These are phyloP conservation scores for Zele albiditarsus DNA, from an alignment of 2,888 invertebrate genomes.

Conservation along the genomic window DNA sequence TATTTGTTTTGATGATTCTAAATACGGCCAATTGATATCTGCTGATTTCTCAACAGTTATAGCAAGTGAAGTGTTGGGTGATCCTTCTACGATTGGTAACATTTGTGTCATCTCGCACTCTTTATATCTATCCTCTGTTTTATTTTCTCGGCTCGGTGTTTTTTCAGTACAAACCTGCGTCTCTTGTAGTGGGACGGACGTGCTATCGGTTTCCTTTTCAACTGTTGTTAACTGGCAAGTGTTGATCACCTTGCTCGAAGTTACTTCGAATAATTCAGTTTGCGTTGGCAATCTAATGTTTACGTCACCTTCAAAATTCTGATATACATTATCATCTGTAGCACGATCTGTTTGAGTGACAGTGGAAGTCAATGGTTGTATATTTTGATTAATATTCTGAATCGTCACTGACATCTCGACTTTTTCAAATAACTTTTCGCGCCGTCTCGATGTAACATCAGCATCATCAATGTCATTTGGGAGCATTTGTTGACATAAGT, in stretches of 20 bases:
- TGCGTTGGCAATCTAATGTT: constrained; percentile 64
- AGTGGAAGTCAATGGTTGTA: constrained; percentile 60
- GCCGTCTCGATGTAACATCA: background rate
- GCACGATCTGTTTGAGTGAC: constrained; percentile 61
- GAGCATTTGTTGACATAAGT: constrained; percentile 2
- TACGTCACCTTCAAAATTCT: constrained; percentile 62
- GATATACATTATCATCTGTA: constrained; percentile 51
- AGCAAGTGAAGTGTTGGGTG: constrained; percentile 60
- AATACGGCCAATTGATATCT: constrained; percentile 74
- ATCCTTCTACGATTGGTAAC: constrained; percentile 53
- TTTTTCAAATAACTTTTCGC: constrained; percentile 55
- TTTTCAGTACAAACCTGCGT: constrained; percentile 51
- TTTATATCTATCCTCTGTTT: constrained; percentile 63
- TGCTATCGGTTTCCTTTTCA: constrained; percentile 56
- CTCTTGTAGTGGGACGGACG: constrained; percentile 39
- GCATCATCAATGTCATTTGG: constrained; percentile 1
- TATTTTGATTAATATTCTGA: constrained; percentile 57
- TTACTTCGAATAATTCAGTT: constrained; percentile 55
- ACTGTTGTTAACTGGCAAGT: constrained; percentile 56
- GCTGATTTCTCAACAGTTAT: constrained; percentile 76
- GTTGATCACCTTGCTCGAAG: constrained; percentile 62
- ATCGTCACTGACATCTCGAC: constrained; percentile 66
- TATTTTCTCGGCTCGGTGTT: constrained; percentile 50
- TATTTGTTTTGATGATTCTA: constrained; percentile 74
- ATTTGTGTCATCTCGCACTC: constrained; percentile 51